Conservation (phyloP, 2,113 vertebrate genomes). For the Sapayoa aenigma region DNA sequence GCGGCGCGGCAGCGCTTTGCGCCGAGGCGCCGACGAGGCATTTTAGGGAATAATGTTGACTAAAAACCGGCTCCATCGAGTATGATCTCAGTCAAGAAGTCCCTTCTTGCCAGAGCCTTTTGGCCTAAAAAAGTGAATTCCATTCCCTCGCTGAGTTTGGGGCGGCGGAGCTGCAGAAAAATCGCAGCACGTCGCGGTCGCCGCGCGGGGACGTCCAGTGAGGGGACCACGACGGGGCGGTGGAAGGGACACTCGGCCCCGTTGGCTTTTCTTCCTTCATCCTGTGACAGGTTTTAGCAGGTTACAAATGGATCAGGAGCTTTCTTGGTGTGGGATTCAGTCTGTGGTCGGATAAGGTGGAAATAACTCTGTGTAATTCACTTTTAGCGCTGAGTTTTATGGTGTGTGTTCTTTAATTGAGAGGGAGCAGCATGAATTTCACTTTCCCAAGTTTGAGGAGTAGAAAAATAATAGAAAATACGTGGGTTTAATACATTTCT, state of each 20-base stretch:
- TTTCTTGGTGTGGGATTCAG: background rate
- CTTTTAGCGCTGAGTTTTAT: background rate
- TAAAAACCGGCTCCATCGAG: background rate
- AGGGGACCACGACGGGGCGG: background rate
- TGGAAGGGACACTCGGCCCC: background rate
- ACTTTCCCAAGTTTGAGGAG: background rate
- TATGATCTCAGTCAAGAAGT: background rate
- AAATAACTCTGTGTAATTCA: background rate
- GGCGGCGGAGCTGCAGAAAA: background rate
- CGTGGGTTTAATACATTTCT: background rate
- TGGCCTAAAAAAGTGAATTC: background rate
- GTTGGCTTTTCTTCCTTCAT: background rate
- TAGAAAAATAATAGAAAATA: background rate
- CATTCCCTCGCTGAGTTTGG: background rate
- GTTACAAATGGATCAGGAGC: background rate
- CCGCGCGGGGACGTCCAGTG: rapidly evolving
- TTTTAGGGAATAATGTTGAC: background rate
- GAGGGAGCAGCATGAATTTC: background rate
- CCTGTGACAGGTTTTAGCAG: background rate
- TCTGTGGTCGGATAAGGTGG: background rate
- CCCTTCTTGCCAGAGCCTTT: background rate
- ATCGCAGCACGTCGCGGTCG: background rate
- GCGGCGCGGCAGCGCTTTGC: background rate
- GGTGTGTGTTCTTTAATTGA: background rate
- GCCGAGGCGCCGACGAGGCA: background rate